These are phyloP conservation scores for Drosophila quinaria DNA, from an alignment of 2,888 invertebrate genomes.

Conservation along the genomic window DNA sequence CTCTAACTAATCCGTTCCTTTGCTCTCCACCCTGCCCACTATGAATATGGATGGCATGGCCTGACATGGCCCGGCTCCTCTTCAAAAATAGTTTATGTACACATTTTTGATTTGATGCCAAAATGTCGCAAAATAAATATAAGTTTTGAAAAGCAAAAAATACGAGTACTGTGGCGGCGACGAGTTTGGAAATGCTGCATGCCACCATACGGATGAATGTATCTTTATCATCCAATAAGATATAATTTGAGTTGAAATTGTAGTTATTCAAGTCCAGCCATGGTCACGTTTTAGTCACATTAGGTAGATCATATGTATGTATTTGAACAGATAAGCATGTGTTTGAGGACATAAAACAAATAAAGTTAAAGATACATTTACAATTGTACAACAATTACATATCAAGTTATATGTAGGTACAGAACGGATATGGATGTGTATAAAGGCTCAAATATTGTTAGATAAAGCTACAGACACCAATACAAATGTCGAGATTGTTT, in stretches of 20 bases:
- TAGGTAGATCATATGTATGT: neutral
- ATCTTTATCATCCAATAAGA: conserved; percentile 4
- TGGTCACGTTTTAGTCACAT: conserved; percentile 5
- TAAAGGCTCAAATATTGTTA: too few species aligned
- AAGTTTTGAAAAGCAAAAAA: conserved; percentile 46
- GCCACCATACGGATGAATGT: conserved; percentile 22
- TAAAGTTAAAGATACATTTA: neutral
- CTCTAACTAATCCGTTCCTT: conserved; percentile 31
- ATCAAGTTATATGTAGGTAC: neutral
- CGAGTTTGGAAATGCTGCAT: conserved; percentile 32
- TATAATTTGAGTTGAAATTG: neutral
- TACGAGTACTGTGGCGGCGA: conserved; percentile 8
- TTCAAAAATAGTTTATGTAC: conserved; percentile 78
- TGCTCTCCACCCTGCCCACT: neutral
- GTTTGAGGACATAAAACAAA: neutral
- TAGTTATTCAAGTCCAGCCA: conserved; percentile 2
- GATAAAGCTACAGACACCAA: too few species aligned
- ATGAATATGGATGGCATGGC: conserved; percentile 1
- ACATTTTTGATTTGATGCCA: conserved; percentile 80
- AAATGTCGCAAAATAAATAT: conserved; percentile 73
- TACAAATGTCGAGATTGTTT: neutral
- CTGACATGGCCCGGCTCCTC: conserved; percentile 27
- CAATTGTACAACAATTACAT: neutral
- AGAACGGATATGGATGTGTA: neutral
- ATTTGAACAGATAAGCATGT: neutral